Evolutionary conservation across 2,113 vertebrate species (phyloP), one percentile per base, ranked within the genome.

Genomic region (Chaetura pelagica): DNA sequence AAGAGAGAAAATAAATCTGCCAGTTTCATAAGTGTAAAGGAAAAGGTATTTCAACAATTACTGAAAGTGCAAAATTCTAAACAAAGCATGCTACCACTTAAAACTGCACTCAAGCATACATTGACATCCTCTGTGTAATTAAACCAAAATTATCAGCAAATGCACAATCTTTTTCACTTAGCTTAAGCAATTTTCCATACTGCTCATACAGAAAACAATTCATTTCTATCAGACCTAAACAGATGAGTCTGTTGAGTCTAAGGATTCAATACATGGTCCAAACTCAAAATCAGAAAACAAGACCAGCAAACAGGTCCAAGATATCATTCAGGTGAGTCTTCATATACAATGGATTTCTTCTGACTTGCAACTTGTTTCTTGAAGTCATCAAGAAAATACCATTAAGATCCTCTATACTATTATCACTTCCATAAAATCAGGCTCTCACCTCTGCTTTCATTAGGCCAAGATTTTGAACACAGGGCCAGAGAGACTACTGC

Each of bases 401-500:
- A 82, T 17, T 0, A 62, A 87, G 29, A 52, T 59, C 12, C 14
- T 69, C 59, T 74, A 67, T 12, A 46, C 48, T 78, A 13, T 19
- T 21, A 58, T 6, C 2, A 0, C 20, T 58, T 62, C 16, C 20
- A 49, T 23, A 62, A 93, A 55, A 58, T 35, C 61, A 84, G 6
- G 12, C 17, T 91, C 29, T 82, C 9, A 29, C 9, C n/a, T 52
- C 10, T 85, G 46, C 16, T 54, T 54, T 63, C 34, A 42, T 15
- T 63, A 35, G 5, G 22, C 40, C 34, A 84, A 67, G 24, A 19
- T 66, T 40, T 49, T 38, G 15, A 88, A 88, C 14, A 27, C 0
- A 4, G 24, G 8, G 7, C 7, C 2, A 5, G 15, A 34, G 7
- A 73, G 2, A 40, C 7, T 71, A 16, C 3, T 78, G 10, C 11